phyloP scores from a whole-genome alignment of 2,888 invertebrate genomes.

The Periphyllus acericola region DNA sequence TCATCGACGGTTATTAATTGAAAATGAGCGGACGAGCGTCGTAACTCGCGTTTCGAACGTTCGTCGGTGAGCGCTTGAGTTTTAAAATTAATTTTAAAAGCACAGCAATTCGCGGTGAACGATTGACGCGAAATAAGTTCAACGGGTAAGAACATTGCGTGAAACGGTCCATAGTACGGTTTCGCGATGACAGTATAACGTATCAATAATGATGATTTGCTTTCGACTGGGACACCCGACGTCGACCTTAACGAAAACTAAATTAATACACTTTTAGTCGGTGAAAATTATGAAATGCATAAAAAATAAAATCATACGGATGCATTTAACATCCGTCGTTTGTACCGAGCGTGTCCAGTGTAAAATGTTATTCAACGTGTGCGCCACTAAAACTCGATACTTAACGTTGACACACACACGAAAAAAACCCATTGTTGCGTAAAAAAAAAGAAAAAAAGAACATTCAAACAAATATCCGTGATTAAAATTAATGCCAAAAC shows the following conservation, averaged over 20 bases:
- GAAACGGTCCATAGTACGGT: no score
- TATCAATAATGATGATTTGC: no score
- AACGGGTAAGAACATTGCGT: no score
- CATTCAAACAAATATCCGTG: neutral
- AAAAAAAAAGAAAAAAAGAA: neutral
- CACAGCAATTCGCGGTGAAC: no score
- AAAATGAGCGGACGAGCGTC: no score
- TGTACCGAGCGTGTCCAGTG: neutral
- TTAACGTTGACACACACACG: neutral
- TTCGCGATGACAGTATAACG: no score
- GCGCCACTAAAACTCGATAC: no score
- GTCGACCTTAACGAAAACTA: slow-evolving; percentile 4
- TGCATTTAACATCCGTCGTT: neutral
- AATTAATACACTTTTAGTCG: neutral
- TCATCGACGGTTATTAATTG: neutral
- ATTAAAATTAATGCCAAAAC: neutral
- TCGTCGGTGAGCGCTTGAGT: neutral
- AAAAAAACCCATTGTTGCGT: neutral
- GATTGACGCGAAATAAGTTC: neutral
- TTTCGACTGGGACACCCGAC: neutral
- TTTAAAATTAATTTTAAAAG: no score
- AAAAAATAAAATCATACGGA: neutral
- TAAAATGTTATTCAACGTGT: neutral
- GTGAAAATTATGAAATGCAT: slow-evolving; percentile 29
- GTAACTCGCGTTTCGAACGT: no score